Base-by-base conservation (phyloP, 2,113 vertebrate species). In the Prinia subflava region DNA sequence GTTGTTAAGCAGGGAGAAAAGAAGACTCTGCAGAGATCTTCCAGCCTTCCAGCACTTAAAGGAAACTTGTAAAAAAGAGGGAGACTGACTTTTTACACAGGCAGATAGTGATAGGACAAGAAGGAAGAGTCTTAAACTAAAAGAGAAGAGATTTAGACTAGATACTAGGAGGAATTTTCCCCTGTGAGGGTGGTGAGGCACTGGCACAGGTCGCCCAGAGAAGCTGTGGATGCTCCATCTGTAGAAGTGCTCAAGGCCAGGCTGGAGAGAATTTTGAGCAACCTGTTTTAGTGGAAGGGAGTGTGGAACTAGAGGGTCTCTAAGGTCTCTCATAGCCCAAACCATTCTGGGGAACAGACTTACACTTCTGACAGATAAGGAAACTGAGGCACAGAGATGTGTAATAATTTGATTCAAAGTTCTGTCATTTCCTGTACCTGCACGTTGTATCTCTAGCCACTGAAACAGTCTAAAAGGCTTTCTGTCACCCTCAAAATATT, bases 321-420 rank as follows among this genome's bases (percentile, higher is more conserved):
- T 20, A 18, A 69, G 30, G 13, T 42, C 41, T 10, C 7, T 69
- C 42, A 15, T 6, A 83, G 11, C 27, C 15, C 31, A 69, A 37
- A 76, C 5, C 4, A 64, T 57, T 70, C 35, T 55, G 50, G 18
- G 27, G 25, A 53, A 6, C 13, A 56, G 41, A 79, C 14, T 63
- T 75, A 23, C 2, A 10, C 15, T 35, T 74, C 22, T 1, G 7
- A 67, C 13, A 52, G 33, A 2, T 25, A 44, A 55, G 55, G 52
- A 93, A 94, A 80, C 68, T 44, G 82, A 94, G 79, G 49, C 88
- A 78, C 28, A 10, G 63, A 70, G 8, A 62, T 33, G 10, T 21
- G 16, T 42, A 65, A 20, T 55, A 27, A 31, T 63, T 83, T 44
- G 11, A 39, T 39, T 67, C 30, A 52, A 81, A 65, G 67, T 55